Base-by-base conservation (phyloP, 2,888 invertebrate species). In the Aethes cnicana region DNA sequence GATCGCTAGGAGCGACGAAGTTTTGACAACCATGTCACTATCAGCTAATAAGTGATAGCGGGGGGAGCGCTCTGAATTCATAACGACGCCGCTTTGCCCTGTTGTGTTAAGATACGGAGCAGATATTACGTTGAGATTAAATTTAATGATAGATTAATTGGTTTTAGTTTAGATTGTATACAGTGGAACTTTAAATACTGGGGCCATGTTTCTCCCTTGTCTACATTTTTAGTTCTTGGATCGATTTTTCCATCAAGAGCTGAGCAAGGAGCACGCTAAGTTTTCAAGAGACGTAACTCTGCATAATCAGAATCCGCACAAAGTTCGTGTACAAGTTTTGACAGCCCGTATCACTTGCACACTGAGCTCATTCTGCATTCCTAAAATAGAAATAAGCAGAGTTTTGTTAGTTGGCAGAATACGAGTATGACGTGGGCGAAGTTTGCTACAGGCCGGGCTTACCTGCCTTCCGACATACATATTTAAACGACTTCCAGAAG, bases 1-100 rank as follows among this genome's bases (percentile, higher is more conserved):
- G 73, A 79, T 75, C 74, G 72, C 69, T 52, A 61, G 67, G 67
- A 66, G 68, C 60, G 68, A 71, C 61, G 68, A 84, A 85, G 78
- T 87, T 86, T 79, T 77, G 81, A 82, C 78, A 81, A 71, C 73
- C 74, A 77, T 72, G 84, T 85, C 85, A 86, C 84, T 85, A 84
- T 82, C 86, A 84, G 82, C 76, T 82, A 83, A 80, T 83, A 79
- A 75, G 46, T 52, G 46, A 52, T 52, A 52, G 36, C 72, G 71
- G 61, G 65, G n/a, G 70, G 71, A 70, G 68, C 73, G 73, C 76
- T 79, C 72, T 72, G 77, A 81, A 81, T 81, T 74, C 73, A 69
- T 73, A 79, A 78, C 67, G 69, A 66, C 68, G 37, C 26, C 18
- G 53, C 48, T 33, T 33, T 37, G 41, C 33, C 26, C 55, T 55